phyloP scores from a whole-genome alignment of 2,113 vertebrate species.

The Oplegnathus fasciatus region DNA sequence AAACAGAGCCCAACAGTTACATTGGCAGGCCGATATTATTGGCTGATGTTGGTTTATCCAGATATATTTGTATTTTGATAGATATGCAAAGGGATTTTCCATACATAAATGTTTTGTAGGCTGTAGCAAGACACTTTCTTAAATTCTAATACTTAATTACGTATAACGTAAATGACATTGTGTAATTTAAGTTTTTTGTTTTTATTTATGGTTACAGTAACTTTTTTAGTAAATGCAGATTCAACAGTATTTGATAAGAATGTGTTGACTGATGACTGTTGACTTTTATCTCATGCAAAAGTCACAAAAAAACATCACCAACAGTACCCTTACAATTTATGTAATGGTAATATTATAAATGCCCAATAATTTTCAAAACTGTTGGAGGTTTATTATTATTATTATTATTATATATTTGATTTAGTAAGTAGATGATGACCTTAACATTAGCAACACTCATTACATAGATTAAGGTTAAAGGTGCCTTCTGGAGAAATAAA shows the following conservation, averaged over 20 bases:
- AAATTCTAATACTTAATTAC: background rate
- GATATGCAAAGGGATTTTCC: background rate
- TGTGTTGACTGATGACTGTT: background rate
- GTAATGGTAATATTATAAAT: no score
- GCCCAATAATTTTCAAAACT: no score
- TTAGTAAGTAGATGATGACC: background rate
- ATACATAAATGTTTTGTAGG: background rate
- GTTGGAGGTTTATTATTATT: no score
- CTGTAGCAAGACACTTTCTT: background rate
- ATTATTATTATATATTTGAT: background rate
- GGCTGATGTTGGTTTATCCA: constrained; percentile 1
- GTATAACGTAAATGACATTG: background rate
- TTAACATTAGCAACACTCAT: no score
- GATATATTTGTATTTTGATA: background rate
- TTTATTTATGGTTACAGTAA: background rate
- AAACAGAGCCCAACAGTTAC: constrained; percentile 5
- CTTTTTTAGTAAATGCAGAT: background rate
- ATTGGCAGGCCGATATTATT: background rate
- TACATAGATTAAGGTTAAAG: background rate
- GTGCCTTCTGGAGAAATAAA: background rate
- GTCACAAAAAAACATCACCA: no score
- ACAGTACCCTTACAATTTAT: no score
- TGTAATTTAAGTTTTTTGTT: background rate
- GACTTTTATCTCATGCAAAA: no score
- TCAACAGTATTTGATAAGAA: background rate